Conservation (phyloP, 2,888 invertebrate genomes). For the Lycaena phlaeas region DNA sequence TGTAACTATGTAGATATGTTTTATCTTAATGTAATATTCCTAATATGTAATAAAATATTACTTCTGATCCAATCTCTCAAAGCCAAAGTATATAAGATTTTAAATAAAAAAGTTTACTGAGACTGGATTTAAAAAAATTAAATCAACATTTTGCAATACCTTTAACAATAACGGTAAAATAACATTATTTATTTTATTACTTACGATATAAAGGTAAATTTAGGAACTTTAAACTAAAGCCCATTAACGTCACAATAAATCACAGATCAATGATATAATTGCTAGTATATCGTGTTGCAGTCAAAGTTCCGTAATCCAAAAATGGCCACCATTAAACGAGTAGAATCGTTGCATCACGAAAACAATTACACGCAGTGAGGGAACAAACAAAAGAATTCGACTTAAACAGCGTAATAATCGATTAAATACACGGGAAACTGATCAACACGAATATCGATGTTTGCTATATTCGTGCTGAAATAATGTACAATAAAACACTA, state of each 20-base stretch:
- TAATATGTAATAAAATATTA: no score
- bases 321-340: background rate
- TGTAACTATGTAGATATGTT: no score
- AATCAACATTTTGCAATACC: no score
- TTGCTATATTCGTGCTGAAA: no score
- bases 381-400: background rate
- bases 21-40: no score
- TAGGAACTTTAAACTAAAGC: background rate
- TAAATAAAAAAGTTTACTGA: no score
- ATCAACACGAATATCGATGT: background rate
- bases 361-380: background rate
- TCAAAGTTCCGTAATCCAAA: slow-evolving; percentile 1
- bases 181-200: background rate
- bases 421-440: background rate
- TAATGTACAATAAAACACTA: no score
- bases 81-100: no score
- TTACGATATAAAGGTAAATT: background rate
- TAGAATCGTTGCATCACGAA: background rate
- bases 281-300: slow-evolving; percentile 2
- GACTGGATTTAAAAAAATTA: background rate
- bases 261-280: background rate
- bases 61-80: no score
- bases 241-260: slow-evolving; percentile 4
- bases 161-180: background rate
- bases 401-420: background rate